phyloP scores from a whole-genome alignment of 2,888 invertebrate genomes.

The Plagodis dolabraria region DNA sequence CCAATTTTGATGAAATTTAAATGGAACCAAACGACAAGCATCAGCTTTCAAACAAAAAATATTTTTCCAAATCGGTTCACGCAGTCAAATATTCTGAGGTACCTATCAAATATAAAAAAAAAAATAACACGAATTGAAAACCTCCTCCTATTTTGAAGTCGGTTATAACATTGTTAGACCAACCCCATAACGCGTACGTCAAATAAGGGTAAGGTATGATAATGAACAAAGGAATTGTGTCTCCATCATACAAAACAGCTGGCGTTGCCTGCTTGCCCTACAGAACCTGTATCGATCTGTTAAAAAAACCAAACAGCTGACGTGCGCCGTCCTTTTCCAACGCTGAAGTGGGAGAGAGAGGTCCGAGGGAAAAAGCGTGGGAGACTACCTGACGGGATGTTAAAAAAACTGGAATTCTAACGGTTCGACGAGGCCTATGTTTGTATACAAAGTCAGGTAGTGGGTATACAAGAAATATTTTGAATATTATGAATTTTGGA shows the following conservation, averaged over 20 bases:
- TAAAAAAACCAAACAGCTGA: conserved; percentile 35
- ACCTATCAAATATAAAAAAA: too few species aligned
- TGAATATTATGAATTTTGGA: too few species aligned
- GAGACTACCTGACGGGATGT: conserved; percentile 19
- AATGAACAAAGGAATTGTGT: neutral
- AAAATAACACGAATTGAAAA: too few species aligned
- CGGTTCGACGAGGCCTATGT: neutral
- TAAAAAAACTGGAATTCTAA: conserved; percentile 5
- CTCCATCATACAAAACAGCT: conserved; percentile 31
- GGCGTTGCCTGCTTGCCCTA: conserved; percentile 6
- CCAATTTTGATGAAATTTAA: too few species aligned
- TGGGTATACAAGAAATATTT: neutral
- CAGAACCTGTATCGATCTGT: conserved; percentile 33
- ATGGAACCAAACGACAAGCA: too few species aligned
- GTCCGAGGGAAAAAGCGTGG: conserved; percentile 34
- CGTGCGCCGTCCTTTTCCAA: conserved; percentile 12
- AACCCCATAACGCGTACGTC: too few species aligned
- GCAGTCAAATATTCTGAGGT: too few species aligned
- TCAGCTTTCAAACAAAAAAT: too few species aligned
- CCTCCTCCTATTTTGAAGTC: too few species aligned
- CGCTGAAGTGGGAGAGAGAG: conserved; percentile 32
- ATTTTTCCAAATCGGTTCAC: too few species aligned
- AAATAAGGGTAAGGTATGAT: neutral
- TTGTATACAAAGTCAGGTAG: conserved; percentile 7
- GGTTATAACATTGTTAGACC: too few species aligned